Evolutionary conservation across 2,888 invertebrate species (phyloP), one percentile per base, ranked within the genome.

Genomic region (Drosophila nigricruria): DNA sequence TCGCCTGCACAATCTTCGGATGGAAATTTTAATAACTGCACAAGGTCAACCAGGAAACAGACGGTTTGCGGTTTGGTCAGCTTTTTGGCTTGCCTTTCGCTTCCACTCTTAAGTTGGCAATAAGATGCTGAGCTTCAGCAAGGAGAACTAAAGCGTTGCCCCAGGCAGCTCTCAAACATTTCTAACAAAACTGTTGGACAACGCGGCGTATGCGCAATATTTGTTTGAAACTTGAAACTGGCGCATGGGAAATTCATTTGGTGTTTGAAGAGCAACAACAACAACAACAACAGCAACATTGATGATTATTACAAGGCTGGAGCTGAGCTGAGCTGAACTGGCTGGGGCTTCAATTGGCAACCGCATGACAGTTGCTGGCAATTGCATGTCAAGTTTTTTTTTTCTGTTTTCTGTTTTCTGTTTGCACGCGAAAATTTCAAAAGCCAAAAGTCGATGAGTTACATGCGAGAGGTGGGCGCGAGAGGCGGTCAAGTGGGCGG

Each of bases 1-100:
- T 62, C 38, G 53, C 52, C 57, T 14, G 16, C 42, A 53, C 74
- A 80, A 77, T 79, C 82, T 89, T 84, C 82, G 82, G 86, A 82
- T 82, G 88, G 86, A 89, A 89, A 89, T 85, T 89, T 89, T 87
- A 87, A 87, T 87, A 89, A 89, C 67, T 61, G 67, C 77, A 77
- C 90, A 87, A 87, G 86, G 86, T 87, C 86, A 89, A 85, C 86
- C 82, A 89, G 86, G 90, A 82, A 77, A 70, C 72, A 59, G 58
- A 57, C 40, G 53, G 63, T 54, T 54, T 83, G 89, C 68, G 87
- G 89, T 83, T 88, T 85, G 79, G 73, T 32, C 67, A 87, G 64
- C 62, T 72, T 74, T 59, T 69, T 60, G 59, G 58, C 56, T 62
- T 70, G 71, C 83, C 87, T 82, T 83, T 88, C 83, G 77, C 68